phyloP scores from a whole-genome alignment of 2,888 invertebrate genomes.

The Fabriciana adippe region DNA sequence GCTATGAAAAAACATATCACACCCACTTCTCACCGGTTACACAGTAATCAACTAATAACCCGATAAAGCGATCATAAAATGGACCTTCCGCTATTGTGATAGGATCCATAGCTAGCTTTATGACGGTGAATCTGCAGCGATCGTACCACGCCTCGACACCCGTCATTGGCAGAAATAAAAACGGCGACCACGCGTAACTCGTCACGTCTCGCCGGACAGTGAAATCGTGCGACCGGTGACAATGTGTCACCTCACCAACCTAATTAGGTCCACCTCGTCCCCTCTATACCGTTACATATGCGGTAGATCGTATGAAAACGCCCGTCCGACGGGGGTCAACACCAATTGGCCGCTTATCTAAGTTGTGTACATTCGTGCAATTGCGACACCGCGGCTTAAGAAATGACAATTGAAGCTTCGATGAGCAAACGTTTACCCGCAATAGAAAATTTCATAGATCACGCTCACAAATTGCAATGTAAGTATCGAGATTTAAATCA shows the following conservation, averaged over 20 bases:
- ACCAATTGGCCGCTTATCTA: slow-evolving; percentile 50
- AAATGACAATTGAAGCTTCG: slow-evolving; percentile 78
- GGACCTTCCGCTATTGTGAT: slow-evolving; percentile 53
- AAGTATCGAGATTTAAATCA: slow-evolving; percentile 78
- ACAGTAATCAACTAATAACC: slow-evolving; percentile 52
- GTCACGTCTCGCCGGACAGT: slow-evolving; percentile 79
- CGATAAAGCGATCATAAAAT: slow-evolving; percentile 46
- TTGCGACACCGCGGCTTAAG: slow-evolving; percentile 78
- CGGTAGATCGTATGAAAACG: slow-evolving; percentile 33
- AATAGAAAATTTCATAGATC: slow-evolving; percentile 78
- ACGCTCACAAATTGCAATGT: slow-evolving; percentile 77
- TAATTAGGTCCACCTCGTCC: slow-evolving; percentile 51
- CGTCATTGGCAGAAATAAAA: slow-evolving; percentile 83
- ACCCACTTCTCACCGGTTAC: slow-evolving; percentile 73
- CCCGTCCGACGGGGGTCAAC: slow-evolving; percentile 51
- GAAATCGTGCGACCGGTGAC: slow-evolving; percentile 79
- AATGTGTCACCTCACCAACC: slow-evolving; percentile 71
- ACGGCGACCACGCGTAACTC: slow-evolving; percentile 80
- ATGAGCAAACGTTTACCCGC: slow-evolving; percentile 76
- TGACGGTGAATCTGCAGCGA: slow-evolving; percentile 54
- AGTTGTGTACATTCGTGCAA: slow-evolving; percentile 61
- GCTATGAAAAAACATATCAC: slow-evolving; percentile 75
- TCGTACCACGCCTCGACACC: slow-evolving; percentile 78
- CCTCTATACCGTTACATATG: slow-evolving; percentile 42
- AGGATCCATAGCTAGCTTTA: slow-evolving; percentile 49